Conservation (phyloP, 2,888 invertebrate genomes). For the Vanessa cardui region DNA sequence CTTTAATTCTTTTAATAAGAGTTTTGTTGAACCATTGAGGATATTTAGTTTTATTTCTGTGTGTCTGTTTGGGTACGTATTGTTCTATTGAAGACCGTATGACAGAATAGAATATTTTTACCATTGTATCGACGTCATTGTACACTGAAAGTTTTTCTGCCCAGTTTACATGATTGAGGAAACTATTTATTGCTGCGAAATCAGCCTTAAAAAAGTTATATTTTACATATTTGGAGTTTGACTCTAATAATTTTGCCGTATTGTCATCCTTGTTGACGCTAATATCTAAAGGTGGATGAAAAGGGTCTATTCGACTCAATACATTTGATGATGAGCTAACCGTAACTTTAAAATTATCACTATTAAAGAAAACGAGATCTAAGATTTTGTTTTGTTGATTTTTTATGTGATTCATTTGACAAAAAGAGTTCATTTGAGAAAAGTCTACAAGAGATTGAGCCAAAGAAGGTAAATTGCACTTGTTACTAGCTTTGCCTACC, state of each 20-base stretch:
- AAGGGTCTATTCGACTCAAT: slow-evolving; percentile 9
- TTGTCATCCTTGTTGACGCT: background rate
- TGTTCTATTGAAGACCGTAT: background rate
- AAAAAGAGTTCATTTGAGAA: slow-evolving; percentile 3
- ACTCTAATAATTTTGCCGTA: background rate
- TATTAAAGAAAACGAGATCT: slow-evolving; percentile 6
- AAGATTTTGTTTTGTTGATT: slow-evolving; percentile 4
- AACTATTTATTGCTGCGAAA: background rate
- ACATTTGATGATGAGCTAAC: background rate
- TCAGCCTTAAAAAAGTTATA: slow-evolving; percentile 9
- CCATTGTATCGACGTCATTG: background rate
- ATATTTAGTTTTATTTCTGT: slow-evolving; percentile 6
- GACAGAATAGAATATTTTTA: background rate
- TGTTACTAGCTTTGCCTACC: background rate
- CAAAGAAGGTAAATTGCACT: too few relatives aligned
- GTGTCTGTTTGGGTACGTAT: background rate
- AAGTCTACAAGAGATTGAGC: slow-evolving; percentile 11
- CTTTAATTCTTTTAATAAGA: slow-evolving; percentile 7
- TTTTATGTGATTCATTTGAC: slow-evolving; percentile 1
- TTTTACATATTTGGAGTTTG: slow-evolving; percentile 7
- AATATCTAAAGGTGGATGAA: slow-evolving; percentile 14
- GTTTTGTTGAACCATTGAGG: slow-evolving; percentile 15
- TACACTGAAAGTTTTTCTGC: background rate
- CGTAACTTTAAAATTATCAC: slow-evolving; percentile 5
- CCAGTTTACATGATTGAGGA: background rate